Base-by-base conservation (phyloP, 2,888 invertebrate genomes). In the Pinctada fucata region DNA sequence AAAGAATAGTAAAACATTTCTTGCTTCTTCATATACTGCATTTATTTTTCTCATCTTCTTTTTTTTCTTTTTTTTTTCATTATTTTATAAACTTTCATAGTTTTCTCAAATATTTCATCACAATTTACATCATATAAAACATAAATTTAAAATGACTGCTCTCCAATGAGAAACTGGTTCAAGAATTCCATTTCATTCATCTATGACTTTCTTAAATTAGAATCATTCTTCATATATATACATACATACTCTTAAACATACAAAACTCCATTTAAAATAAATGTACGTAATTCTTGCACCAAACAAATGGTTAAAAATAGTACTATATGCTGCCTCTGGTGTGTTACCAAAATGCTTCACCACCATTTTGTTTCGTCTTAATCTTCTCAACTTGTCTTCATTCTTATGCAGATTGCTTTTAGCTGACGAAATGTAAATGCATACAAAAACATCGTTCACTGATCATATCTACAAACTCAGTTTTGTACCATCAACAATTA, bases 61-160 rank as follows among this genome's bases (percentile, higher is more conserved):
- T 71, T 71, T 67, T 45, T 45, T 16, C 51, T 52, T 6, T 72
- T 52, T 52, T 58, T 72, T 72, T 69, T 69, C 69, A 69, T 13
- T 6, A 48, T 13, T 47, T 13, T 13, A 69, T 31, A 8, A 66
- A 66, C 31, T 69, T 67, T 75, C 70, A 75, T 70, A 49, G 71
- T 77, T 63, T 47, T 64, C 72, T 77, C 70, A 70, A 64, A 70
- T 68, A 64, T 77, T 50, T 72, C 66, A 76, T 63, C 71, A 72
- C 72, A 64, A 63, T 63, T 72, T 67, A 72, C 71, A 70, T 75
- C 47, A 76, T 76, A 65, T 64, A 71, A 72, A 77, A 77, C 66
- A 77, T 72, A 65, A 70, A 72, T 71, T 70, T 76, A 70, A 77
- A 70, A 72, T 70, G 68, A 77, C 72, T 71, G 72, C 66, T 64